These are phyloP conservation scores for Phortica magna DNA, from an alignment of 2,888 invertebrate species.

Conservation along the genomic window DNA sequence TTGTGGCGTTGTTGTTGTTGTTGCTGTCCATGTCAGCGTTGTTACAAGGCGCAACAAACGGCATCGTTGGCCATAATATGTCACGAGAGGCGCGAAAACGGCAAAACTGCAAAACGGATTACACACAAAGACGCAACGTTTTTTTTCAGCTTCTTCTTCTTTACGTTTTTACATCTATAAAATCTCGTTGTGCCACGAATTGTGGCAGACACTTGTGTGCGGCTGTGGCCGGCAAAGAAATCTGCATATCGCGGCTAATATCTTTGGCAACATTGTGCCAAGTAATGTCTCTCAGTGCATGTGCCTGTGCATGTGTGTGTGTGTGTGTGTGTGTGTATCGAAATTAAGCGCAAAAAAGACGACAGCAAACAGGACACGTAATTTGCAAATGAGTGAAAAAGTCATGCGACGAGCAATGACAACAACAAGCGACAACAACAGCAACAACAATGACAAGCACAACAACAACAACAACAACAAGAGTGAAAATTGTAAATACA, in stretches of 20 bases:
- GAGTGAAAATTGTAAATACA: slow-evolving; percentile 9
- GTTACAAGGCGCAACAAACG: not conserved
- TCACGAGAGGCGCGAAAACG: slow-evolving; percentile 21
- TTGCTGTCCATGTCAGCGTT: slow-evolving; percentile 1
- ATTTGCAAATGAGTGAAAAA: slow-evolving; percentile 60
- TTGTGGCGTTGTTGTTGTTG: not conserved
- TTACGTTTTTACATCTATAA: slow-evolving; percentile 59
- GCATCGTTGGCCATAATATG: slow-evolving; percentile 30
- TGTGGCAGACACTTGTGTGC: not conserved
- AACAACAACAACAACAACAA: not conserved
- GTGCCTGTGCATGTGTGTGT: not conserved
- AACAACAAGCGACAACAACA: slow-evolving; percentile 24
- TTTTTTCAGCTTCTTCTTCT: not conserved
- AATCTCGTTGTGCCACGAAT: slow-evolving; percentile 58
- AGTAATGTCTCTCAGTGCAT: not conserved
- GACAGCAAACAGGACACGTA: slow-evolving; percentile 56
- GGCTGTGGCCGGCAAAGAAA: not conserved
- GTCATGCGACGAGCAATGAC: slow-evolving; percentile 39
- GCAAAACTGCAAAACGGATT: slow-evolving; percentile 10
- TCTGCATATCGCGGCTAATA: slow-evolving; percentile 28
- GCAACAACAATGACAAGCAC: slow-evolving; percentile 11
- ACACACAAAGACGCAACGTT: slow-evolving; percentile 30
- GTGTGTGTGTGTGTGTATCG: slow-evolving; percentile 50
- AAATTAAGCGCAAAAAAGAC: slow-evolving; percentile 46
- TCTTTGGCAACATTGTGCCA: slow-evolving; percentile 13